phyloP scores from a whole-genome alignment of 2,888 invertebrate species.

The Hypselothyrea guttata region DNA sequence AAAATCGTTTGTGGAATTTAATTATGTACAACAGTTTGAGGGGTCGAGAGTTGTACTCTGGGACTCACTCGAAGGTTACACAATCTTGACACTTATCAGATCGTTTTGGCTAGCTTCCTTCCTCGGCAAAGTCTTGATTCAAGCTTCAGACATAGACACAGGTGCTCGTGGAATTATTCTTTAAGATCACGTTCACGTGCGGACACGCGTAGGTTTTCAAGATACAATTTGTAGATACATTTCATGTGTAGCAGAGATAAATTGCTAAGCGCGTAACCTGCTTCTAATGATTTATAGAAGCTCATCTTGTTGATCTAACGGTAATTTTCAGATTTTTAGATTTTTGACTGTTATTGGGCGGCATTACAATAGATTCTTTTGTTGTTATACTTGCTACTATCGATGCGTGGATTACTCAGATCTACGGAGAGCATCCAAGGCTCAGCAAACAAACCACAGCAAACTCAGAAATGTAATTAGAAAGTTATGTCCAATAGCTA shows the following conservation, averaged over 20 bases:
- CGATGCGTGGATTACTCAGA: slow-evolving; percentile 9
- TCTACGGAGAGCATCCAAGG: slow-evolving; percentile 29
- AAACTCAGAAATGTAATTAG: slow-evolving; percentile 54
- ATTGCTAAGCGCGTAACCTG: slow-evolving; percentile 69
- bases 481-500: slow-evolving; percentile 57
- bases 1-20: slow-evolving; percentile 50
- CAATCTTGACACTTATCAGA: slow-evolving; percentile 77
- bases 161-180: background rate
- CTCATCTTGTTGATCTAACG: slow-evolving; percentile 58
- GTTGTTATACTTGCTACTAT: slow-evolving; percentile 15
- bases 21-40: slow-evolving; percentile 45
- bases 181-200: slow-evolving; percentile 58
- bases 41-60: slow-evolving; percentile 33
- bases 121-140: slow-evolving; percentile 46
- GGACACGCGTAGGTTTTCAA: slow-evolving; percentile 71
- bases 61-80: slow-evolving; percentile 68
- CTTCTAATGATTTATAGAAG: slow-evolving; percentile 72
- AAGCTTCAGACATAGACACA: no score
- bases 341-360: slow-evolving; percentile 40
- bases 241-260: slow-evolving; percentile 72
- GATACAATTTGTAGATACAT: slow-evolving; percentile 70
- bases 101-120: slow-evolving; percentile 76
- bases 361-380: slow-evolving; percentile 22
- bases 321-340: slow-evolving; percentile 57
- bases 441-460: slow-evolving; percentile 15